These are phyloP conservation scores for Phymanthus crucifer DNA, from an alignment of 92 coral and sea anemone genomes.

Conservation along the genomic window DNA sequence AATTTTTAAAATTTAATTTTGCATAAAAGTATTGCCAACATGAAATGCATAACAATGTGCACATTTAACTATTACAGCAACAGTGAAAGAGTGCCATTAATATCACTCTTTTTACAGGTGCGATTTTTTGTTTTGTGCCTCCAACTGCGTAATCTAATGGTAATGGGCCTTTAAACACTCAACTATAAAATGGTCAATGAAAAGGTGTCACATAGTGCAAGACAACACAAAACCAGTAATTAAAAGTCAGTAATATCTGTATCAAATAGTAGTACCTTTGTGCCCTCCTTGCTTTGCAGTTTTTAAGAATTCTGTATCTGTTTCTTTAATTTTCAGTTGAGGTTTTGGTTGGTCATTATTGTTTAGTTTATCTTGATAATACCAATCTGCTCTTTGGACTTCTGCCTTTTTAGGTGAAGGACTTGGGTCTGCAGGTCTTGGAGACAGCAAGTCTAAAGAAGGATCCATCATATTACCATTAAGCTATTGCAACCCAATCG, in stretches of 20 bases:
- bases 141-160: too few relatives aligned
- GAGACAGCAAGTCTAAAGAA: conserved; percentile 24
- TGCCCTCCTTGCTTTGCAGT: conserved; percentile 32
- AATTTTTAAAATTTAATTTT: too few relatives aligned
- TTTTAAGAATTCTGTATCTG: conserved; percentile 28
- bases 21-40: too few relatives aligned
- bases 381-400: conserved; percentile 29
- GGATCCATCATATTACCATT: neutral
- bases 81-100: too few relatives aligned
- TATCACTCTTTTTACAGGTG: too few relatives aligned
- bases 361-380: conserved; percentile 22
- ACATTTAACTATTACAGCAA: too few relatives aligned
- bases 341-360: conserved; percentile 37
- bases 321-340: conserved; percentile 16
- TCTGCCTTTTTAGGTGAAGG: conserved; percentile 10
- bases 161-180: too few relatives aligned
- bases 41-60: too few relatives aligned
- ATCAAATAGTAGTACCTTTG: conserved; percentile 5
- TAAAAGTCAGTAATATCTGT: too few relatives aligned
- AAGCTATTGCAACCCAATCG: neutral
- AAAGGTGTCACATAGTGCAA: too few relatives aligned
- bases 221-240: neutral
- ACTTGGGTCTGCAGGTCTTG: conserved; percentile 19
- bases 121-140: too few relatives aligned
- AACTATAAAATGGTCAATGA: too few relatives aligned